These are phyloP conservation scores for Heliothis subflexa DNA, from an alignment of 1,140 invertebrate genomes.

Conservation along the genomic window DNA sequence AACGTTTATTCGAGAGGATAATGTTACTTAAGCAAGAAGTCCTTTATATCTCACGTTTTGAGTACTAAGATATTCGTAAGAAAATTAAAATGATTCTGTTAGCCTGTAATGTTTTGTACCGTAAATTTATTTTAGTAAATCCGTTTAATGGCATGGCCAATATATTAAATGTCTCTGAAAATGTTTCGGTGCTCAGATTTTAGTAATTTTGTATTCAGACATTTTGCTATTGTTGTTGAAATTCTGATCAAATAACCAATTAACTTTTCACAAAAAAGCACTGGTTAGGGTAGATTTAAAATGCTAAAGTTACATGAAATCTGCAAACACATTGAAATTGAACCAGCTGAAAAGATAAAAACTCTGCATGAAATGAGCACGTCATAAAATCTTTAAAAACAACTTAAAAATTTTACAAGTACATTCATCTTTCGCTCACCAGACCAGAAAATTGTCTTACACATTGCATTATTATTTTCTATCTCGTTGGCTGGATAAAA, in stretches of 20 bases:
- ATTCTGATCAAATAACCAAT: too few species aligned
- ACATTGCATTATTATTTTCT: conserved; percentile 36
- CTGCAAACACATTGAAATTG: too few species aligned
- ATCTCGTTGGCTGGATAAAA: conserved; percentile 50
- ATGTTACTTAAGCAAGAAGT: conserved; percentile 9
- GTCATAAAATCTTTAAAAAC: neutral
- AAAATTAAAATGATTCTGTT: conserved; percentile 15
- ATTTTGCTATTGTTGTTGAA: too few species aligned
- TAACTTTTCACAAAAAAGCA: too few species aligned
- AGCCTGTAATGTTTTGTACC: conserved; percentile 1
- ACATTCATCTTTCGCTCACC: conserved; percentile 28
- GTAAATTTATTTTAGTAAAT: neutral
- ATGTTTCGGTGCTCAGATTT: too few species aligned
- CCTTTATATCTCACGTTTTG: neutral
- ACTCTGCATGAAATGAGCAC: neutral
- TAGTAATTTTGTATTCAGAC: too few species aligned
- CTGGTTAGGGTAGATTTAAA: too few species aligned
- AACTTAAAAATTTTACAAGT: neutral
- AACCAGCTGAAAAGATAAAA: neutral
- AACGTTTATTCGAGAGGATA: conserved; percentile 23
- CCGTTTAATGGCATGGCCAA: neutral
- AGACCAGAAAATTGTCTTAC: conserved; percentile 57
- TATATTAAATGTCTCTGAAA: neutral
- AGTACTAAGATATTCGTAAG: neutral
- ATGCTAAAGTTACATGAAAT: too few species aligned